A percentile compares a stretch with the other conserved stretches of the same genome.
These are phyloP conservation scores for Trididemnum nubilum DNA, from an alignment of 23 tunicate genomes.

Conservation along the genomic window DNA sequence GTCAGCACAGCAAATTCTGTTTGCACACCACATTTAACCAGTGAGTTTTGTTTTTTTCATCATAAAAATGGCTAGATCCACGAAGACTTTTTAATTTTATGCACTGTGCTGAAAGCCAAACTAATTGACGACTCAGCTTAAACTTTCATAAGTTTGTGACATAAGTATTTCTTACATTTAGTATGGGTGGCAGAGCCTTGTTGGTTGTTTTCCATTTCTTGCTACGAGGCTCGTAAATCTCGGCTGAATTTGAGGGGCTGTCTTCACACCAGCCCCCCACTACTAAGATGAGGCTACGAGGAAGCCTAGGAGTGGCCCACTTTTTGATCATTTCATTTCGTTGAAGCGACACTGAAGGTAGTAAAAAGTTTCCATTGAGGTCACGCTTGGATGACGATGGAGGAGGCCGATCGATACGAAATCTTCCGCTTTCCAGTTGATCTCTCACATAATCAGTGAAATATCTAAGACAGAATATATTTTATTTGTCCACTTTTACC, in stretches of 20 bases:
- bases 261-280: constrained; percentile 93
- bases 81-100: too few relatives aligned
- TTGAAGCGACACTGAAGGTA: neutral
- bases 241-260: constrained; percentile 69
- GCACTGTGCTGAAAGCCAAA: too few relatives aligned
- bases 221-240: constrained; percentile 57
- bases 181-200: constrained; percentile 39
- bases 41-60: too few relatives aligned
- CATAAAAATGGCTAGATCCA: too few relatives aligned
- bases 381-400: constrained; percentile 27
- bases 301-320: constrained; percentile 53
- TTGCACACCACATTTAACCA: too few relatives aligned
- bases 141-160: too few relatives aligned
- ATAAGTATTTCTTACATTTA: too few relatives aligned
- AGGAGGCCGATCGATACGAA: neutral
- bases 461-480: too few relatives aligned
- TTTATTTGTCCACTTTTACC: too few relatives aligned
- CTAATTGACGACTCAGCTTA: too few relatives aligned
- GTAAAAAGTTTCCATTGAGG: constrained; percentile 25
- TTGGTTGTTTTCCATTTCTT: constrained; percentile 55
- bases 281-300: constrained; percentile 63
- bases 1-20: too few relatives aligned
- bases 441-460: constrained; percentile 20
- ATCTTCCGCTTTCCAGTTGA: constrained; percentile 11
- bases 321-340: constrained; percentile 6